Conservation (phyloP, 2,797 vertebrate species). For the Pseudomugil tenellus region DNA sequence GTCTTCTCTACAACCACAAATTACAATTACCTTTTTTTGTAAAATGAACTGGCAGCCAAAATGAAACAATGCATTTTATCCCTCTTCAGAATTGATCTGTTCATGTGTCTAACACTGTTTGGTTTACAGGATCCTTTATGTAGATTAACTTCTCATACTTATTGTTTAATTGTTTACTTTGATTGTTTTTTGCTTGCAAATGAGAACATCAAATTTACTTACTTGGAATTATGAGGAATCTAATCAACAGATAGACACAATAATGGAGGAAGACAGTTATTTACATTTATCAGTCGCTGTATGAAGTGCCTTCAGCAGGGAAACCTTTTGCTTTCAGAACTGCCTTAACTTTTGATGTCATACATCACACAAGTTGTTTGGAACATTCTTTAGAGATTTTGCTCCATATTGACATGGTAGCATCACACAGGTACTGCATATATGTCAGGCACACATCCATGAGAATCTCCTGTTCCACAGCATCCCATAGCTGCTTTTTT, state of each 20-base stretch:
- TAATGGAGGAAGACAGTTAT: neutral
- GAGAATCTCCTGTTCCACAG: too few species aligned
- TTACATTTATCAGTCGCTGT: too few species aligned
- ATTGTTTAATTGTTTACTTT: neutral
- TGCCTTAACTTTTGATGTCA: too few species aligned
- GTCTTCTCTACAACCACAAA: neutral
- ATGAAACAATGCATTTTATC: neutral
- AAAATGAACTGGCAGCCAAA: constrained; percentile 18
- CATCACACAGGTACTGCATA: too few species aligned
- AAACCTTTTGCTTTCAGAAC: too few species aligned
- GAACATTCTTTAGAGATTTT: too few species aligned
- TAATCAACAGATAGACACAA: neutral
- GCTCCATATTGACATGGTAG: too few species aligned
- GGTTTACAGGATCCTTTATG: neutral
- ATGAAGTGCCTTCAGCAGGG: too few species aligned
- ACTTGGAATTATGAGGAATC: neutral
- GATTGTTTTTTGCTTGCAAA: neutral
- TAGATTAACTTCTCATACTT: neutral
- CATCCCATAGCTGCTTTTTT: too few species aligned
- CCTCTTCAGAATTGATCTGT: neutral
- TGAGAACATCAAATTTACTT: neutral
- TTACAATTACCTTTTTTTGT: constrained; percentile 22
- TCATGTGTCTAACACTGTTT: neutral
- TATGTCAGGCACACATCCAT: too few species aligned
- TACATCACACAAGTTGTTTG: too few species aligned